Percentiles rank a stretch among this genome's conserved stretches.
Evolutionary conservation across 2,113 vertebrate species (phyloP).

Genomic region (Caloenas nicobarica): DNA sequence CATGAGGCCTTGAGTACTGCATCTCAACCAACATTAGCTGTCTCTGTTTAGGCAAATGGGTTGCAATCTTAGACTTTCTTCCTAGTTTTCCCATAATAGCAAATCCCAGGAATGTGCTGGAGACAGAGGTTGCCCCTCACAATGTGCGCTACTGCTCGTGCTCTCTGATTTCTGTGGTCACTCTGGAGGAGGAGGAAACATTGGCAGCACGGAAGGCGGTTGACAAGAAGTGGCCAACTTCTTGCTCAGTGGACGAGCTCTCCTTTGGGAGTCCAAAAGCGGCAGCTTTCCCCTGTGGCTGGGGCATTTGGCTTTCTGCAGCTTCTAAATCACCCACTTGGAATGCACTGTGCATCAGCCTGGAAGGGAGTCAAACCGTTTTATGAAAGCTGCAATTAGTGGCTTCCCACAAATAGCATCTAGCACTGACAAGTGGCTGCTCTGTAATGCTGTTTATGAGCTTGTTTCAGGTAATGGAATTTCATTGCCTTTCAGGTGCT

Average conservation of each 20-base stretch:
- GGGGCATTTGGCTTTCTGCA: slow-evolving; percentile 60
- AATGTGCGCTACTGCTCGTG: background rate
- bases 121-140: accelerated
- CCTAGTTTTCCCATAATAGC: background rate
- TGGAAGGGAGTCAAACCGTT: slow-evolving; percentile 69
- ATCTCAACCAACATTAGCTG: background rate
- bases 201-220: background rate
- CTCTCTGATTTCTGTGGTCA: background rate
- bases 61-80: background rate
- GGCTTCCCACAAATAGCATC: slow-evolving; percentile 74
- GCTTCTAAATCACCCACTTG: slow-evolving; percentile 64
- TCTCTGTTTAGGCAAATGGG: background rate
- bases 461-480: slow-evolving; percentile 33
- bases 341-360: slow-evolving; percentile 57
- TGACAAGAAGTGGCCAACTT: background rate
- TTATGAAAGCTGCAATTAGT: slow-evolving; percentile 74
- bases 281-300: slow-evolving; percentile 24
- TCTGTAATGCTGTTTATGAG: slow-evolving; percentile 56
- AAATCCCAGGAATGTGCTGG: background rate
- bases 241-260: background rate
- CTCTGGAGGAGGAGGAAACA: background rate
- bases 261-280: background rate
- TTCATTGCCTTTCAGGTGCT: slow-evolving; percentile 57
- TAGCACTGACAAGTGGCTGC: slow-evolving; percentile 55
- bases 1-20: background rate